phyloP scores from a whole-genome alignment of 2,113 vertebrate genomes.

The Mus musculus region GRCm39 chr4:104332001-104332500 shows the following conservation, averaged over 20 bases:
- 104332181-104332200: too few species aligned
- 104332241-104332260: too few species aligned
- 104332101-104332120: not conserved
- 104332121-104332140: not conserved
- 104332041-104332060: not conserved
- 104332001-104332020: not conserved
- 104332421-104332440: not conserved
- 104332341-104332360: too few species aligned
- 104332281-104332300: too few species aligned
- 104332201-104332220: too few species aligned
- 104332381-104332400: not conserved
- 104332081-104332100: not conserved
- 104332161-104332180: too few species aligned
- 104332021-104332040: not conserved
- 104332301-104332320: too few species aligned
- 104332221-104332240: too few species aligned
- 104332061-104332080: not conserved
- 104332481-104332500: too few species aligned
- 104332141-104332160: not conserved
- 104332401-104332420: accelerated
- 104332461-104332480: too few species aligned
- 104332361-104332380: not conserved
- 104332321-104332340: too few species aligned
- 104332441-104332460: not conserved
- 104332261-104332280: too few species aligned